Evolutionary conservation across 2,113 vertebrate species (phyloP).

Genomic region (Pseudolaguvia tuberculata): DNA sequence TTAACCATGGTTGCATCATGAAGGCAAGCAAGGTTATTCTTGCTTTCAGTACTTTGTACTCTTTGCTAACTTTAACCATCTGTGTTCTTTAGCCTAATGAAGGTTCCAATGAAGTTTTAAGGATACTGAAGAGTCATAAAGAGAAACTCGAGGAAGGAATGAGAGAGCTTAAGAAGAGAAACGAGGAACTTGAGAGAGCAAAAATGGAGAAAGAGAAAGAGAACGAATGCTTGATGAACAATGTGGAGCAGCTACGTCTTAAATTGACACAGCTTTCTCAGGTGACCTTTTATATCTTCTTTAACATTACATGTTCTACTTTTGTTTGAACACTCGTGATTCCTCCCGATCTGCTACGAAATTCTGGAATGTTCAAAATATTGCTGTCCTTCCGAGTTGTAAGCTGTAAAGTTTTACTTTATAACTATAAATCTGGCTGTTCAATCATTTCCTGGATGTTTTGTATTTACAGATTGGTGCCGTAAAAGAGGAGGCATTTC

Average conservation of each 20-base stretch:
- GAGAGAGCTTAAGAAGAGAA: slow-evolving; percentile 63
- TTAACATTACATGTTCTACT: too few relatives aligned
- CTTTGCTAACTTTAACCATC: slow-evolving; percentile 2
- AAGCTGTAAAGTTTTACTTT: too few relatives aligned
- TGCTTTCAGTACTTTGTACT: neutral
- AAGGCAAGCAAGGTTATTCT: neutral
- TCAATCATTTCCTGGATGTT: neutral
- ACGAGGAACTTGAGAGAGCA: slow-evolving; percentile 65
- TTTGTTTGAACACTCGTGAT: too few relatives aligned
- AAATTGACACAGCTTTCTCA: slow-evolving; percentile 59
- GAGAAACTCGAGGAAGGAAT: slow-evolving; percentile 68
- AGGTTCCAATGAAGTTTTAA: slow-evolving; percentile 65
- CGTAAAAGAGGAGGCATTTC: slow-evolving; percentile 57
- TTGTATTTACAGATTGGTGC: slow-evolving; percentile 46
- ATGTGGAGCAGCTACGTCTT: slow-evolving; percentile 59
- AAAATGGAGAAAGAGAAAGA: slow-evolving; percentile 59
- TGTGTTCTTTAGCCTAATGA: slow-evolving; percentile 57
- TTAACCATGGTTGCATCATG: neutral
- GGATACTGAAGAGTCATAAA: slow-evolving; percentile 68
- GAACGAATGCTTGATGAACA: slow-evolving; percentile 54
- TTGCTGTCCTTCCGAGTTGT: too few relatives aligned
- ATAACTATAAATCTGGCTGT: too few relatives aligned
- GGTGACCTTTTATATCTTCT: slow-evolving; percentile 53
- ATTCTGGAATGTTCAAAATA: too few relatives aligned
- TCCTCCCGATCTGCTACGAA: too few relatives aligned